phyloP scores from a whole-genome alignment of 1,140 invertebrate genomes.

The Camponotus vicinus region DNA sequence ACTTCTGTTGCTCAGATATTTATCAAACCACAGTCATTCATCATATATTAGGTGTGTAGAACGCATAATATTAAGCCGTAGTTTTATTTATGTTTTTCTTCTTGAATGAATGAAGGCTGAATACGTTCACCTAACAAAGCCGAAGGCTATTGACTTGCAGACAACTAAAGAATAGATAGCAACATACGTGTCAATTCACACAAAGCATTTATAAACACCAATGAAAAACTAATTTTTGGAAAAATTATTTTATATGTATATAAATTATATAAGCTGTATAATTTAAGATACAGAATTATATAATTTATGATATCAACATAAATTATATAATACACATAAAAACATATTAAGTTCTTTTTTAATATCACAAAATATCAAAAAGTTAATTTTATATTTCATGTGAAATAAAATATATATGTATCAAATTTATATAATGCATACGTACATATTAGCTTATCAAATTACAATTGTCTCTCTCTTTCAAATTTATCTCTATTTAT shows the following conservation, averaged over 20 bases:
- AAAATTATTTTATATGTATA: neutral
- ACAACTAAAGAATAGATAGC: constrained; percentile 24
- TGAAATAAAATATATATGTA: too few species aligned
- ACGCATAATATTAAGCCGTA: constrained; percentile 41
- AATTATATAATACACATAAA: neutral
- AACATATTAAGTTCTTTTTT: neutral
- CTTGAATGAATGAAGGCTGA: constrained; percentile 60
- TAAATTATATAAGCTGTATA: neutral
- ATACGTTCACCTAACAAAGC: constrained; percentile 53
- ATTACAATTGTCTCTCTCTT: neutral
- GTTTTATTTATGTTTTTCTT: constrained; percentile 61
- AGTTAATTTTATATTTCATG: too few species aligned
- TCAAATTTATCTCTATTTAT: neutral
- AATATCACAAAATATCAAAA: too few species aligned
- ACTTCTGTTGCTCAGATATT: constrained; percentile 7
- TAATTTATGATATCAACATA: neutral
- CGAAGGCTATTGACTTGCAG: constrained; percentile 40
- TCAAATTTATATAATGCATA: too few species aligned
- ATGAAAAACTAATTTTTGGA: neutral
- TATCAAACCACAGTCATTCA: constrained; percentile 41
- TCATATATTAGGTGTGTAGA: constrained; percentile 35
- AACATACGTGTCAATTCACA: neutral
- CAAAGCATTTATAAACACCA: neutral
- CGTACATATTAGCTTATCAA: neutral
- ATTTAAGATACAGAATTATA: neutral